These are phyloP conservation scores for Tetanocera ferruginea DNA, from an alignment of 2,888 invertebrate species.

Conservation along the genomic window DNA sequence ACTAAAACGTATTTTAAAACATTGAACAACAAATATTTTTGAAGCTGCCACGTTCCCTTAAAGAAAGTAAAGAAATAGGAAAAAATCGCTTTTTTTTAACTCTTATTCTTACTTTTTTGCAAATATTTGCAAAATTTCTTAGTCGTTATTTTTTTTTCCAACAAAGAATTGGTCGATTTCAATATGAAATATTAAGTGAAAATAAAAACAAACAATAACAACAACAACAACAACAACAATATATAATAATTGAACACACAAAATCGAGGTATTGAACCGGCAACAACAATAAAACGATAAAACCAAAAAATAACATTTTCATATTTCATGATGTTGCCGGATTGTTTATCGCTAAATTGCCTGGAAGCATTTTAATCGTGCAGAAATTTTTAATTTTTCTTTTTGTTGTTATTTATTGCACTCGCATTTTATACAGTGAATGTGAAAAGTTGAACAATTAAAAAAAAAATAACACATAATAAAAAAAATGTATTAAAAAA, in stretches of 20 bases:
- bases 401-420: not conserved
- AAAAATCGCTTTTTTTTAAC: no score
- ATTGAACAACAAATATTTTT: no score
- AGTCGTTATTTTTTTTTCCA: no score
- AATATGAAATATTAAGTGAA: not conserved
- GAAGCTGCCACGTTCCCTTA: no score
- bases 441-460: not conserved
- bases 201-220: not conserved
- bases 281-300: not conserved
- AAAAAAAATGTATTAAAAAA: not conserved
- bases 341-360: conserved; percentile 62
- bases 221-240: not conserved
- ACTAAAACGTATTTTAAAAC: no score
- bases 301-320: conserved; percentile 22
- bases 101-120: no score
- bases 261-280: conserved; percentile 6
- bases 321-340: conserved; percentile 42
- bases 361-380: conserved; percentile 68
- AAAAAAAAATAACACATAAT: not conserved
- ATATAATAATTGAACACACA: conserved; percentile 1
- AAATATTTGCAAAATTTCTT: no score
- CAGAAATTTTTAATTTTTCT: conserved; percentile 43
- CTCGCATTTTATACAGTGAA: no score
- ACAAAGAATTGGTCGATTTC: no score
- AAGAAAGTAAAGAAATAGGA: no score